Conservation (phyloP, 2,888 invertebrate genomes). For the Melolontha melolontha region DNA sequence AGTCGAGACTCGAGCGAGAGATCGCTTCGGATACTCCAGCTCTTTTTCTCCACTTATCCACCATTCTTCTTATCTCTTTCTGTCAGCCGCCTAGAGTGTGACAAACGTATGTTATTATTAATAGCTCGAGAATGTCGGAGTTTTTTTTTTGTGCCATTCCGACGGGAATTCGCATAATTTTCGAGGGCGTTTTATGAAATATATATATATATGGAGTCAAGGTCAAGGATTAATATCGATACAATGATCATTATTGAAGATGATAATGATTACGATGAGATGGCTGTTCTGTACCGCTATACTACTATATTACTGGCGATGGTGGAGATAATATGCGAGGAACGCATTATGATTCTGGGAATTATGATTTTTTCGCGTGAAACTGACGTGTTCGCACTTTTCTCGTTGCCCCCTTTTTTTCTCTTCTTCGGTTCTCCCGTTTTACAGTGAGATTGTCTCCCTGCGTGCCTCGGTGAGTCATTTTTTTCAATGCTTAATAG, state of each 20-base stretch:
- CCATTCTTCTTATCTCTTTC: slow-evolving; percentile 17
- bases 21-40: slow-evolving; percentile 5
- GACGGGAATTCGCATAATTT: slow-evolving; percentile 47
- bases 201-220: slow-evolving; percentile 23
- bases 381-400: slow-evolving; percentile 25
- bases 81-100: slow-evolving; percentile 32
- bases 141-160: slow-evolving; percentile 46
- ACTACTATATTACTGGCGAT: slow-evolving; percentile 11
- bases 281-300: slow-evolving; percentile 8
- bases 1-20: not conserved
- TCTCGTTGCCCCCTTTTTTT: slow-evolving; percentile 10
- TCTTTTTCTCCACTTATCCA: slow-evolving; percentile 14
- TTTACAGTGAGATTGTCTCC: slow-evolving; percentile 3
- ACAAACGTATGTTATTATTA: slow-evolving; percentile 42
- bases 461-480: slow-evolving; percentile 21
- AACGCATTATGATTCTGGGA: slow-evolving; percentile 23
- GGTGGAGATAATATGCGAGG: slow-evolving; percentile 13
- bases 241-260: slow-evolving; percentile 36
- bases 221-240: slow-evolving; percentile 28
- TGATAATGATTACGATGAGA: slow-evolving; percentile 31
- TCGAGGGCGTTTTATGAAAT: slow-evolving; percentile 47
- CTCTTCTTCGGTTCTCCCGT: slow-evolving; percentile 6
- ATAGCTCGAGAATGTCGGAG: slow-evolving; percentile 44
- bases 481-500: slow-evolving; percentile 28
- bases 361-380: slow-evolving; percentile 29